Conservation (phyloP, 2,888 invertebrate genomes). For the Dexiosoma caninum region DNA sequence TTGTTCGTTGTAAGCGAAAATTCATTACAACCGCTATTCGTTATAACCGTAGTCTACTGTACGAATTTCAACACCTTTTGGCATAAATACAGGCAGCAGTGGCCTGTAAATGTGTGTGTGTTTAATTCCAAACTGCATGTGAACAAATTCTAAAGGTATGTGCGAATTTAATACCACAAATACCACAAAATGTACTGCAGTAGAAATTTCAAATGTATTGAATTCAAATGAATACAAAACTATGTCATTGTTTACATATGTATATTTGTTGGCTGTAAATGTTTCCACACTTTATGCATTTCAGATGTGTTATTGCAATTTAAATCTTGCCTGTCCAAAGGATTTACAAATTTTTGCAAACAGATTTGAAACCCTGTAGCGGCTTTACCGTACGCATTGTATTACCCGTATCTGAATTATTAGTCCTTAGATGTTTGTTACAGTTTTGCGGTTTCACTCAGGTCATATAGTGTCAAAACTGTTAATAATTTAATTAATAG, state of each 20-base stretch:
- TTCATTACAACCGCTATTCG: no score
- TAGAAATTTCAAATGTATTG: conserved; percentile 32
- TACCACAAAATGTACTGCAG: conserved; percentile 50
- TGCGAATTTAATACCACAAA: conserved; percentile 43
- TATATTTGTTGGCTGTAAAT: no score
- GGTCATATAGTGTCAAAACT: background rate
- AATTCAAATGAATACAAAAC: background rate
- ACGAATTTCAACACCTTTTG: conserved; percentile 38
- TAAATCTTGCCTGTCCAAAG: no score
- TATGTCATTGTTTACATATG: background rate
- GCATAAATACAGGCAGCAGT: background rate
- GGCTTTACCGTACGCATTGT: no score
- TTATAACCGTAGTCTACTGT: no score
- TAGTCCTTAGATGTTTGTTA: background rate
- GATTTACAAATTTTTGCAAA: background rate
- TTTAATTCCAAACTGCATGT: background rate
- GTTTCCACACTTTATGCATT: background rate
- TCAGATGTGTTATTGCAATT: background rate
- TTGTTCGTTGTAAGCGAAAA: no score
- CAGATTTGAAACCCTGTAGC: background rate
- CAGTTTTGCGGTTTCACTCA: conserved; percentile 24
- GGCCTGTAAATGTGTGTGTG: background rate
- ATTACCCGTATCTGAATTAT: background rate
- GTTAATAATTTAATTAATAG: conserved; percentile 19
- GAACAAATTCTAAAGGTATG: background rate